Base-by-base conservation (phyloP, 2,888 invertebrate species). In the Lamproptera curius region DNA sequence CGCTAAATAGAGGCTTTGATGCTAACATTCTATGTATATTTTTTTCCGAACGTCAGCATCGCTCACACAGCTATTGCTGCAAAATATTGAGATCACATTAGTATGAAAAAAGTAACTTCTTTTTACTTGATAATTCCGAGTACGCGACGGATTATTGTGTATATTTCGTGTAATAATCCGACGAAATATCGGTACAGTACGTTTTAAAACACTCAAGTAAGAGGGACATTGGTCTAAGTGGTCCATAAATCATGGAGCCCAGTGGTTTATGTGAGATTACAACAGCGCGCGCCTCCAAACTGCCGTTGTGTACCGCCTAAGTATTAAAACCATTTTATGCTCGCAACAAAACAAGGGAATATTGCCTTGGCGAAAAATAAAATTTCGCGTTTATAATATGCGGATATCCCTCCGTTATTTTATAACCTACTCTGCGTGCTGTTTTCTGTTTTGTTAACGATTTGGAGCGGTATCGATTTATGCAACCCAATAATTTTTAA, bases 151-250 rank as follows among this genome's bases (percentile, higher is more conserved):
- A 63, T 65, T 56, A 61, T 58, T 4, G 6, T 15, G 41, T 37
- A 59, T 57, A 55, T 57, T 65, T 56, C 59, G 59, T 60, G 57
- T 59, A 35, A 43, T 40, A 43, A 43, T 43, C 43, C 35, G 11
- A 41, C 10, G 16, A 49, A 39, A 59, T 59, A 50, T 51, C 46
- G 48, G 51, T 58, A 58, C 28, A 36, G 44, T 44, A 44, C 31
- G 28, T 44, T 76, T 74, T 70, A 75, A 74, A 75, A 70, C 61
- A 72, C 70, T 72, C 63, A 58, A 55, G 58, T 56, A 59, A 61
- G 62, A 60, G 63, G 65, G 67, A 66, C 70, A 70, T 71, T 65
- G 68, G 68, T 69, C 63, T 70, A 72, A 74, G 75, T 71, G 69
- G 66, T 57, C 58, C 55, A 73, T 77, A 77, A 76, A 76, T 77